Base-by-base conservation (phyloP, 92 coral and sea anemone species). In the Epizoanthus rinbou region DNA sequence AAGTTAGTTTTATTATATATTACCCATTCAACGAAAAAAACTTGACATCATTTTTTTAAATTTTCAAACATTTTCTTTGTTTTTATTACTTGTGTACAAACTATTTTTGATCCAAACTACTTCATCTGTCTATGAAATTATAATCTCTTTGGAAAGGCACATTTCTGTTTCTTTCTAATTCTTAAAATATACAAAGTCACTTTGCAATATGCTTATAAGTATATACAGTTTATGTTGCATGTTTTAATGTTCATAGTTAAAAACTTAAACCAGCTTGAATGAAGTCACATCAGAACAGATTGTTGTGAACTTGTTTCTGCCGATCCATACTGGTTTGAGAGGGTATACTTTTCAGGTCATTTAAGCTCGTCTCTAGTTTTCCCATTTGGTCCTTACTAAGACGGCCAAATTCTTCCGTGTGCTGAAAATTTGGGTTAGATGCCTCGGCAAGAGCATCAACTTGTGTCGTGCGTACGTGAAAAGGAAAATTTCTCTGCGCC, bases 401-500 rank as follows among this genome's bases (percentile, higher is more conserved):
- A 15, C 73, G 78, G 22, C 74, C 57, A 74, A 82, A 90, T 11
- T 52, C 85, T 62, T 90, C 92, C 21, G 91, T 76, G 67, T 83
- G 91, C 41, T 88, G 89, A 66, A 90, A 88, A 84, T 80, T 80
- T 1, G 79, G 75, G 24, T 69, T 79, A 53, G 65, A 67, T 11
- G 73, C 74, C 59, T 87, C 57, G 22, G 25, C 76, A 2, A n/a
- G 57, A 31, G 83, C 76, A n/a, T 84, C 92, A 16, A 93, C 85
- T 80, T 88, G 92, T 33, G 85, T 88, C 0, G 80, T 71, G 9
- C 88, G 85, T 1, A 54, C 79, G 74, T 88, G 91, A 76, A 88
- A 86, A 6, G 97, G 92, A 56, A 91, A 91, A 52, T 81, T 80
- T 19, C 59, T 59, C 50, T 90, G 82, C 8, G 85, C 90, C 71